Percentiles rank a stretch among this genome's conserved stretches.
Conservation (phyloP, 2,797 vertebrate species). For the Capromys pilorides region DNA sequence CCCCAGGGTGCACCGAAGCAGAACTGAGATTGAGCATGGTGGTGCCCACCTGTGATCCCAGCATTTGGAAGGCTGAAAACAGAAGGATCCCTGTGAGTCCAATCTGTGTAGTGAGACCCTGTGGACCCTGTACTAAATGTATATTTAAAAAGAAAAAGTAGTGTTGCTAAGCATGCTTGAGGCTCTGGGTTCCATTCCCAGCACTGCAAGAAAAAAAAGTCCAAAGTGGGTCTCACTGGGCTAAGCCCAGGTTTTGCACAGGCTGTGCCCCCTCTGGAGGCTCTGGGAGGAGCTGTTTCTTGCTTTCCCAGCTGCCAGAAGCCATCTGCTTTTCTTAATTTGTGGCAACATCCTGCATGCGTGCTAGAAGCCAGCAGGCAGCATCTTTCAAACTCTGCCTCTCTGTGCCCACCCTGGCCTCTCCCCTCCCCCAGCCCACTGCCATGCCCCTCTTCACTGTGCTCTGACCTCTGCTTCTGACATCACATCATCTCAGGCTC, state of each 20-base stretch:
- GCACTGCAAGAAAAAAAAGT: background rate
- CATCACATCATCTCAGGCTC: background rate
- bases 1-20: too few species aligned
- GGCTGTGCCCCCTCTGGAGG: background rate
- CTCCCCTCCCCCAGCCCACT: too few species aligned
- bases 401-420: background rate
- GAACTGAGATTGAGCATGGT: too few species aligned
- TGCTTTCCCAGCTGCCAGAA: background rate
- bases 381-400: too few species aligned
- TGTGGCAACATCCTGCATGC: background rate
- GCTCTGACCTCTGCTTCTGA: background rate
- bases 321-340: too few species aligned
- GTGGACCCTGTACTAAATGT: too few species aligned
- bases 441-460: too few species aligned
- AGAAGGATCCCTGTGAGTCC: background rate
- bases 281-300: background rate
- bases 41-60: background rate
- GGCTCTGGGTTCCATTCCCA: background rate
- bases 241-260: background rate
- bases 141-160: background rate
- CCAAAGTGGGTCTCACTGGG: background rate
- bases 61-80: too few species aligned
- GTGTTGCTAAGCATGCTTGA: background rate
- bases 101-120: background rate
- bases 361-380: background rate